Base-by-base conservation (phyloP, 2,113 vertebrate species). In the Plecotus auritus region DNA sequence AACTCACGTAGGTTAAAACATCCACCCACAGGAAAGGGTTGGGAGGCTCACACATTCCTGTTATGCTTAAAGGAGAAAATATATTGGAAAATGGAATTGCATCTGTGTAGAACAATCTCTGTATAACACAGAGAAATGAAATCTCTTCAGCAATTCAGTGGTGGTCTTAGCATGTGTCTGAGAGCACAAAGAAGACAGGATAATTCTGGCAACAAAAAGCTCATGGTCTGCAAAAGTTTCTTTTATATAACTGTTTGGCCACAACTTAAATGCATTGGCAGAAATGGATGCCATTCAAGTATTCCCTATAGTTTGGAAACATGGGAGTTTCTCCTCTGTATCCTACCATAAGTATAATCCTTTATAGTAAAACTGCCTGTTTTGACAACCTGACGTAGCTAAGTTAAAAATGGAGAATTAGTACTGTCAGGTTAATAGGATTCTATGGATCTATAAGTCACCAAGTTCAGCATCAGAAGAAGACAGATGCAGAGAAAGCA, bases 341-440 rank as follows among this genome's bases (percentile, higher is more conserved):
- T 42, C 26, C 28, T 32, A 81, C 37, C 4, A 8, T 32, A 85
- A 78, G 45, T 37, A 61, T n/a, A 66, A 84, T 54, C 49, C 74
- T 66, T 93, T 81, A 56, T 51, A 49, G 81, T 72, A 94, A 96
- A 90, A 90, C 59, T 88, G 91, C 59, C 42, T 87, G 28, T 56
- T 81, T 90, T 92, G 82, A 92, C 81, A 88, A 67, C 30, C 30
- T 93, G 90, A 85, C 32, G 67, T 5, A 73, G 73, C 51, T 85
- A 90, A 88, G 69, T 64, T 89, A 66, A 66, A 94, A 94, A 80
- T 67, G 73, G 66, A 92, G 85, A 94, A 95, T 83, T 72, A 88
- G 7, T 74, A 91, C 35, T 49, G 83, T 56, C 78, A 95, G 89
- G 42, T 83, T 91, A 93, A 91, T 26, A 89, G 83, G 77, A 49